Base-by-base conservation (phyloP, 2,888 invertebrate species). In the Piscicola geometra region DNA sequence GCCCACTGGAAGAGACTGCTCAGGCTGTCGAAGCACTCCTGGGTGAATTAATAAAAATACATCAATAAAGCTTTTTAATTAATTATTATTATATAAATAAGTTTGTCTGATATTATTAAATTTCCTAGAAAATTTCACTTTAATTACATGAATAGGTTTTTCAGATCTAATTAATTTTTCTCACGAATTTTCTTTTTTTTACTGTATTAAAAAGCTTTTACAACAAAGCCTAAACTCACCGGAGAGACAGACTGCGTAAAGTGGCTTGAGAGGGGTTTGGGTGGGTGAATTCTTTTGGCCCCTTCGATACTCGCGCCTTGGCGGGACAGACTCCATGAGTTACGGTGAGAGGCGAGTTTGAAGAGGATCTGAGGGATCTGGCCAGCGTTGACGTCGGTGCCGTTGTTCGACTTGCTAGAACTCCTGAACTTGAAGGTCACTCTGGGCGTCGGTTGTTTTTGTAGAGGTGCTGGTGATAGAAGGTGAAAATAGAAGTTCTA, bases 371-470 rank as follows among this genome's bases (percentile, higher is more conserved):
- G 93, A 0, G 98, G 98, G 81, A 99, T 94, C 87, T 99, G 98
- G 0, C 98, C 98, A 0, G 94, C 95, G 84, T 95, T 95, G 0
- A 96, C 93, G 83, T 98, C 97, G 0, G 98, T 98, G 32, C 98
- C 98, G 84, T 98, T 99, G 85, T 98, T 99, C 0, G 97, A 96
- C 86, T 93, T 93, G 84, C 94, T 94, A 0, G 96, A 96, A 0
- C 94, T 93, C 87, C 96, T 96, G 86, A 98, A 98, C 82, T 93
- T 92, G 86, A 98, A 98, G 1, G 92, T 89, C 2, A 94, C 91
- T 85, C 89, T 89, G 82, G 21, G n/a, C 9, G 25, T 9, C 9
- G n/a, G 5, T 5, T 25, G 25, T 56, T 9, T 25, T 5, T 15
- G 21, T 41, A 15, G 15, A 41, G 41, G 41, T 41, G 41, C 9